These are phyloP conservation scores for Meiosimyza platycephala DNA, from an alignment of 2,888 invertebrate species.

Conservation along the genomic window DNA sequence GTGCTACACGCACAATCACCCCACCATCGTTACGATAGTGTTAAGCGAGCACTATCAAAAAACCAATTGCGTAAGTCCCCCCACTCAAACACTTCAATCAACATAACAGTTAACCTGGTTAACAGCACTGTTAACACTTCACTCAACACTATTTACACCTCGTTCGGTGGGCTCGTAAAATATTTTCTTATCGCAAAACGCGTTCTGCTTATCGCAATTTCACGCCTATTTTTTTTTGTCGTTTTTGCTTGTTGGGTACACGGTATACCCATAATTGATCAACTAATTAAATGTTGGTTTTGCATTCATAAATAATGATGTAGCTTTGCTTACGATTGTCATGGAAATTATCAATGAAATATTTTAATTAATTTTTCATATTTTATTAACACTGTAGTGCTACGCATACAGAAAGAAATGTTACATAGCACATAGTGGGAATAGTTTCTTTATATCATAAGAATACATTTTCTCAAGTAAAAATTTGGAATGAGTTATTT, in stretches of 20 bases:
- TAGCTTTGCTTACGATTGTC: neutral
- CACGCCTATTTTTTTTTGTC: conserved; percentile 1
- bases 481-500: too few species aligned
- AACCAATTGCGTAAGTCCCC: too few species aligned
- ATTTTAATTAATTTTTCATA: conserved; percentile 6
- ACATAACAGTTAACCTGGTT: too few species aligned
- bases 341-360: conserved; percentile 6
- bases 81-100: too few species aligned
- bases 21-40: too few species aligned
- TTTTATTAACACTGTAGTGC: neutral
- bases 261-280: neutral
- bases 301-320: neutral
- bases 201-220: conserved; percentile 9
- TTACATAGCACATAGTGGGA: too few species aligned
- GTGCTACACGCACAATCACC: too few species aligned
- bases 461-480: too few species aligned
- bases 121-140: neutral
- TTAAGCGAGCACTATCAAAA: too few species aligned
- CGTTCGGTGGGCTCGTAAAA: neutral
- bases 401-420: neutral
- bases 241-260: neutral
- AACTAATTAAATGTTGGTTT: conserved; percentile 12
- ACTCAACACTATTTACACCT: neutral
- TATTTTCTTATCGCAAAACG: conserved; percentile 13
- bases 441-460: too few species aligned